Conservation (phyloP, 2,888 invertebrate species). For the Scaptomyza caliginosa region DNA sequence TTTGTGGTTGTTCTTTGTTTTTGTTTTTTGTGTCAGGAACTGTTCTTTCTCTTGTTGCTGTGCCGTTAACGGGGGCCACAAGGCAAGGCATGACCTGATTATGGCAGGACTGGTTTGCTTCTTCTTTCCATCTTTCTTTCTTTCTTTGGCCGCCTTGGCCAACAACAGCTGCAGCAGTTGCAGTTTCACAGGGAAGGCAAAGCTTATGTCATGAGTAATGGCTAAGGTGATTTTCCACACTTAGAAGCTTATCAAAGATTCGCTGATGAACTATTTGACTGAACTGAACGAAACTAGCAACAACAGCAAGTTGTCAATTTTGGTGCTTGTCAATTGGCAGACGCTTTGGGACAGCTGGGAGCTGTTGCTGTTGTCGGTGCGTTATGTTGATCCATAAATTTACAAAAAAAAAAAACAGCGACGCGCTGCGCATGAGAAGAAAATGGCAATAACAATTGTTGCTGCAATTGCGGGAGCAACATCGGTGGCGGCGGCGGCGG, state of each 20-base stretch:
- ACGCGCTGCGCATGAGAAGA: constrained; percentile 49
- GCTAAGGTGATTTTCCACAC: background rate
- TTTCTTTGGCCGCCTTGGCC: background rate
- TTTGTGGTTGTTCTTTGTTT: background rate
- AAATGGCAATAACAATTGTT: constrained; percentile 33
- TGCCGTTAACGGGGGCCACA: constrained; percentile 39
- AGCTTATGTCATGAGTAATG: constrained; percentile 4
- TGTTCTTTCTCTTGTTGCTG: constrained; percentile 40
- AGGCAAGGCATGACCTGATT: constrained; percentile 66
- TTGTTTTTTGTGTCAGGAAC: constrained; percentile 37
- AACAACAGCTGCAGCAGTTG: constrained; percentile 16
- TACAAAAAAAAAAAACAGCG: constrained; percentile 60
- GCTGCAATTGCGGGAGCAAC: constrained; percentile 21
- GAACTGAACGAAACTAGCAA: too few species aligned
- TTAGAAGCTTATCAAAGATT: constrained; percentile 2
- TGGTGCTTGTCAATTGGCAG: constrained; percentile 59
- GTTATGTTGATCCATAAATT: constrained; percentile 73
- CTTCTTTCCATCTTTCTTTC: background rate
- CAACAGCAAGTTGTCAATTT: constrained; percentile 56
- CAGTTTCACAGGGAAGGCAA: background rate
- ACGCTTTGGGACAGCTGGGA: constrained; percentile 39
- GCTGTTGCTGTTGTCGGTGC: constrained; percentile 41
- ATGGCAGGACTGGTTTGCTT: constrained; percentile 73
- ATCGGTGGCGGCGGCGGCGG: constrained; percentile 39
- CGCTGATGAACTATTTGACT: too few species aligned